Conservation (phyloP, 2,797 vertebrate species). For the Pterois miles region DNA sequence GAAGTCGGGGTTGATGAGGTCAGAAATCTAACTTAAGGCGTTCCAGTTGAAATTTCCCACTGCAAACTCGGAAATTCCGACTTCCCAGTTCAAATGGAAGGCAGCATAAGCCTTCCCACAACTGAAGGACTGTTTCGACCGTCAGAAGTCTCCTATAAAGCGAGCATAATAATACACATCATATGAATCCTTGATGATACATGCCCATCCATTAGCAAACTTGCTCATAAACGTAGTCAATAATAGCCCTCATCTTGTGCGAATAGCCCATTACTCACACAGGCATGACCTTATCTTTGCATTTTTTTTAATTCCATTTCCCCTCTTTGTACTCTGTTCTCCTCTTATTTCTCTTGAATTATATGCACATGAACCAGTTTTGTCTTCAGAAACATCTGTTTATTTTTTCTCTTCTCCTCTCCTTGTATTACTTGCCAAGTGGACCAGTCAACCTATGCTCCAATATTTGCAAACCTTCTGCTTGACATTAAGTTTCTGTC, state of each 20-base stretch:
- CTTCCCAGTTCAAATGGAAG: neutral
- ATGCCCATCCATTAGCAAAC: neutral
- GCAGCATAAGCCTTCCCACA: neutral
- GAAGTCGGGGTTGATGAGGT: neutral
- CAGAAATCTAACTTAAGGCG: neutral
- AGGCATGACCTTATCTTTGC: neutral
- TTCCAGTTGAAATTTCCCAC: neutral
- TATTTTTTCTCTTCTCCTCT: conserved; percentile 5
- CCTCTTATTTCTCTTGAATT: neutral
- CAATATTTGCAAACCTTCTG: neutral
- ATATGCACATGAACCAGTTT: conserved; percentile 3
- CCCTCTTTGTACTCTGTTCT: neutral
- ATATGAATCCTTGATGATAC: neutral
- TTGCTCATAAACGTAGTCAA: neutral
- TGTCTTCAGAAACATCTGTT: conserved; percentile 29
- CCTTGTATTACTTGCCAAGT: neutral
- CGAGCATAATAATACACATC: neutral
- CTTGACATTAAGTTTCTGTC: neutral
- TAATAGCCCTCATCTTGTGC: neutral
- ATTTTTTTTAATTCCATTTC: neutral
- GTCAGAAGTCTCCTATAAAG: neutral
- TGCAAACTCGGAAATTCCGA: neutral
- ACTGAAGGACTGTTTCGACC: neutral
- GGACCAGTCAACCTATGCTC: neutral
- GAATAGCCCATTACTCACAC: neutral